phyloP scores from a whole-genome alignment of 2,888 invertebrate species.

The Caenorhabditis sp. region DNA sequence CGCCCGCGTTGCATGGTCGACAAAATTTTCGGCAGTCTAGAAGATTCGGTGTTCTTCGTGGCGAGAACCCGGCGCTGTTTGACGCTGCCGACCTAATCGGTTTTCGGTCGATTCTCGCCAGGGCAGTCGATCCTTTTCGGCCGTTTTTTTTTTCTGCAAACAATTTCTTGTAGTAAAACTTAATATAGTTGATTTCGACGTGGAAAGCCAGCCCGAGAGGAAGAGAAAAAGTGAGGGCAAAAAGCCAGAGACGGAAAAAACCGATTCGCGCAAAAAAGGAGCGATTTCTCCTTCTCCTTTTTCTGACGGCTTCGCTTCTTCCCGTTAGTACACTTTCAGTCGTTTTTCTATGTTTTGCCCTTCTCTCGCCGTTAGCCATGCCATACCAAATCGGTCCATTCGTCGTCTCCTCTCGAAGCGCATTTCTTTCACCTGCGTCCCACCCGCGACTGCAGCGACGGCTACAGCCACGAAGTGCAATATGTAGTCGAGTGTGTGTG shows the following conservation, averaged over 20 bases:
- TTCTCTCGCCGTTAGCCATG: constrained; percentile 1
- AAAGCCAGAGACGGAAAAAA: constrained; percentile 1
- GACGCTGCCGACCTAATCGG: constrained; percentile 31
- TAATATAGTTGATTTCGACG: too few relatives aligned
- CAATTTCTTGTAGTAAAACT: not conserved
- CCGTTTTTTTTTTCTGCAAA: not conserved
- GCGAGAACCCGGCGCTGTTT: constrained; percentile 43
- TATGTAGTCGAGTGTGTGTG: not conserved
- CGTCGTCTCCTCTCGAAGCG: constrained; percentile 13
- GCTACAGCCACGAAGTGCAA: constrained; percentile 10
- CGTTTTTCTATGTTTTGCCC: constrained; percentile 8
- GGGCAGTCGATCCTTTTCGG: not conserved
- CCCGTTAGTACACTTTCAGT: constrained; percentile 21
- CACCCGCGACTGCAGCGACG: constrained; percentile 44
- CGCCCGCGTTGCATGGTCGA: not conserved
- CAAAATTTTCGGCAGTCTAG: constrained; percentile 43
- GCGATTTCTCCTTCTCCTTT: not conserved
- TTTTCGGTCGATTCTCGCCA: constrained; percentile 39
- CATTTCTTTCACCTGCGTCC: constrained; percentile 13
- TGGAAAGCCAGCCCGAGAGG: not conserved
- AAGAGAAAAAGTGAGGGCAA: not conserved
- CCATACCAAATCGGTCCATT: constrained; percentile 11
- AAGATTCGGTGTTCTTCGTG: constrained; percentile 56
- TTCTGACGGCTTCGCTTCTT: not conserved
- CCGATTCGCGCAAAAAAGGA: constrained; percentile 9